Base-by-base conservation (phyloP, 23 tunicate genomes). In the Aplidium turbinatum region DNA sequence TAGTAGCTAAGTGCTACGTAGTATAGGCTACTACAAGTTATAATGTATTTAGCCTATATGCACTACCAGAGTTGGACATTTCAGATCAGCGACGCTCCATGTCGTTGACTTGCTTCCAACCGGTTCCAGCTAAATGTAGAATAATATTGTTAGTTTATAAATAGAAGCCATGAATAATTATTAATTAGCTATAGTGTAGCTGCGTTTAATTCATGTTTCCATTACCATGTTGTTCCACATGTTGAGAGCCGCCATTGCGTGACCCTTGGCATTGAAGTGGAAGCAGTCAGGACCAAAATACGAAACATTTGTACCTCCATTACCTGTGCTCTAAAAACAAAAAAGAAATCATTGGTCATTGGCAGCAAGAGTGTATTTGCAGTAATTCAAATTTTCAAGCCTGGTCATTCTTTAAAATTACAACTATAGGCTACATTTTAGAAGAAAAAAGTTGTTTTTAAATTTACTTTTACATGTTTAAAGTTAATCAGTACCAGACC, bases 251-350 rank as follows among this genome's bases (percentile, higher is more conserved):
- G 82, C 97, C 97, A 91, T 68, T 1, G 91, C 91, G 48, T 91
- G 97, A 1, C 97, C 97, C 28, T 80, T 91, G 20, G 73, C 74
- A 22, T 91, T 79, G 62, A 91, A 84, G 50, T 91, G 97, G 48
- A 91, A 91, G 78, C 97, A 91, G 55, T 91, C 97, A 3, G 91
- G 91, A 24, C 91, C 97, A 79, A 91, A 91, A 58, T 73, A 91
- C 50, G 13, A 42, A 11, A 42, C 50, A 7, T 56, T 56, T 56
- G 9, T 56, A 56, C 24, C 27, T 7, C 22, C 63, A 20, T n/a
- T 42, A 42, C 13, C 16, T 42, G 50, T 16, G 16, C 13, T 9
- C 50, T 42, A 16, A 42, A 42, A 9, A 11, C 13, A 42, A 16
- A 9, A 42, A 42, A 42, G 9, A 9, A 63, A 28, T n/a, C n/a